A percentile compares a stretch with the other conserved stretches of the same genome.
phyloP scores from a whole-genome alignment of 2,113 vertebrate species.

The Chionis minor region DNA sequence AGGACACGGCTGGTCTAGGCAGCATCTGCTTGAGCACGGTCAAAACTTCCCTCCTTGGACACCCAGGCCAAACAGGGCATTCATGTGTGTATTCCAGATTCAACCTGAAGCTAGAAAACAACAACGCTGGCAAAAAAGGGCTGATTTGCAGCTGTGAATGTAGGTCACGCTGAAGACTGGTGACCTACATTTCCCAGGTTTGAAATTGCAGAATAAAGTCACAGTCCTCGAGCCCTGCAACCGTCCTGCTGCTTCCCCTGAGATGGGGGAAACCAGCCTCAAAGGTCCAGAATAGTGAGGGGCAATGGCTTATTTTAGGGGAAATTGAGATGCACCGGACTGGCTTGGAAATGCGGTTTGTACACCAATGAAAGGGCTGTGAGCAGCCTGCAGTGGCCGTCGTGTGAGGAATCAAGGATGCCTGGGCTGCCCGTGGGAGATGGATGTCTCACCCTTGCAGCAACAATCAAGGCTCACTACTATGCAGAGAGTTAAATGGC shows the following conservation, averaged over 20 bases:
- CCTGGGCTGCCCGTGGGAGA: neutral
- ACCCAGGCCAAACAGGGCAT: neutral
- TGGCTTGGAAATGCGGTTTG: neutral
- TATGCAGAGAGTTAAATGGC: neutral
- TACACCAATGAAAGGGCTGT: neutral
- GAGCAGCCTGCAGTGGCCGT: neutral
- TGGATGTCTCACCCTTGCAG: neutral
- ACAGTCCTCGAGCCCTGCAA: neutral
- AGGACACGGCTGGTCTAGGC: neutral
- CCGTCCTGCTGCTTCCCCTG: neutral
- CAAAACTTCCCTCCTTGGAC: neutral
- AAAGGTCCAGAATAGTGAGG: neutral
- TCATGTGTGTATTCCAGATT: neutral
- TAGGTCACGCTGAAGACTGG: slow-evolving; percentile 37
- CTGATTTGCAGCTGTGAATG: slow-evolving; percentile 56
- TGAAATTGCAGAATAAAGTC: slow-evolving; percentile 18
- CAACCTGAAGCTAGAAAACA: neutral
- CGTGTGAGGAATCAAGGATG: neutral
- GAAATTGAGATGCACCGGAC: neutral
- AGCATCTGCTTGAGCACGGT: neutral
- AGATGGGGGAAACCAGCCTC: neutral
- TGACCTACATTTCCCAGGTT: slow-evolving; percentile 49
- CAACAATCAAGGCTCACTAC: neutral
- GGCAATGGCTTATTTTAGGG: neutral
- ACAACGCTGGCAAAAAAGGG: neutral